Conservation (phyloP, 1,140 invertebrate genomes). For the Diprion similis region DNA sequence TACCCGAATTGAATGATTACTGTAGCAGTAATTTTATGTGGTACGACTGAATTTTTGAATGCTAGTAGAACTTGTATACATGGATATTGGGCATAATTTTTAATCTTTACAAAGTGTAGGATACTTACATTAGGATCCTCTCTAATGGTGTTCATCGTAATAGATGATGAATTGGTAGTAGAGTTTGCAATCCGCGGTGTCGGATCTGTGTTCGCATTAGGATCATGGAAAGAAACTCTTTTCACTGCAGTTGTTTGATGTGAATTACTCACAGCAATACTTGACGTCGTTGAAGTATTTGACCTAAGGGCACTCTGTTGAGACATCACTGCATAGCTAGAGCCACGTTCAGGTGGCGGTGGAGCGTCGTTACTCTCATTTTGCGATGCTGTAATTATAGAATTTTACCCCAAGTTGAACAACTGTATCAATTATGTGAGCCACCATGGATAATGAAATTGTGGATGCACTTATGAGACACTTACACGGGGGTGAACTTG, state of each 20-base stretch:
- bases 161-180: constrained; percentile 46
- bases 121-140: constrained; percentile 83
- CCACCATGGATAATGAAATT: too few relatives aligned
- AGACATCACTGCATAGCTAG: constrained; percentile 83
- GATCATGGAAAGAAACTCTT: constrained; percentile 80
- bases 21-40: too few relatives aligned
- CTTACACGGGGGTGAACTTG: constrained; percentile 48
- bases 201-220: constrained; percentile 66
- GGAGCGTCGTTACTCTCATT: constrained; percentile 64
- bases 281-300: constrained; percentile 55
- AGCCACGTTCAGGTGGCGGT: constrained; percentile 79
- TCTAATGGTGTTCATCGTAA: constrained; percentile 68
- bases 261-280: constrained; percentile 44
- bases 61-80: neutral
- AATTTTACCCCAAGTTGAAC: constrained; percentile 18
- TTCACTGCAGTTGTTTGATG: constrained; percentile 54
- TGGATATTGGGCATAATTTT: neutral
- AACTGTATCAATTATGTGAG: constrained; percentile 6
- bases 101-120: neutral
- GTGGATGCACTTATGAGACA: neutral
- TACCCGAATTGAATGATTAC: too few relatives aligned
- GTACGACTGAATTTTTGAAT: neutral
- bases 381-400: constrained; percentile 44
- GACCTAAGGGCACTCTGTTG: constrained; percentile 61
- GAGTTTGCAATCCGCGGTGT: constrained; percentile 41